Conservation (phyloP, 2,113 vertebrate species). For the Cromileptes altivelis region DNA sequence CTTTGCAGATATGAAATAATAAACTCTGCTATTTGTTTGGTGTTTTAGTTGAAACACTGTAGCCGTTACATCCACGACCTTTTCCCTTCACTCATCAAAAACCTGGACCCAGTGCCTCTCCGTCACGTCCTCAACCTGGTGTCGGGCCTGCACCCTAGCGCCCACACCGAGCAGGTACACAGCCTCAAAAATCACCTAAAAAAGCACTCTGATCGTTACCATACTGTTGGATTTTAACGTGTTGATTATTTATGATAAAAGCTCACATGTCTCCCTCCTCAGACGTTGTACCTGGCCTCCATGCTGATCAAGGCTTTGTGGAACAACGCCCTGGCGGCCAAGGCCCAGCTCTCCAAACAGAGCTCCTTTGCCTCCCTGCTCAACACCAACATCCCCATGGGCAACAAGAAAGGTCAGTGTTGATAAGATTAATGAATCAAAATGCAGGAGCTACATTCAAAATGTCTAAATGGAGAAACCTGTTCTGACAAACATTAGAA, state of each 20-base stretch:
- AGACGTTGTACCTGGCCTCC: slow-evolving; percentile 98
- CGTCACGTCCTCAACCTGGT: slow-evolving; percentile 97
- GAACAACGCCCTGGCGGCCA: slow-evolving; percentile 98
- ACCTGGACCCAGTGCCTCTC: slow-evolving; percentile 97
- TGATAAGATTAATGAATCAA: not conserved
- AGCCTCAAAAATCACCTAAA: not conserved
- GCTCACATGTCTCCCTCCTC: not conserved
- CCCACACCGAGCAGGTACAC: slow-evolving; percentile 97
- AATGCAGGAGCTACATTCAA: not conserved
- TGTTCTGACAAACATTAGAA: too few species aligned
- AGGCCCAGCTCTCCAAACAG: slow-evolving; percentile 98
- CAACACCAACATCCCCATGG: slow-evolving; percentile 97
- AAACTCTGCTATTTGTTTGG: not conserved
- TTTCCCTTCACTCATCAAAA: slow-evolving; percentile 98
- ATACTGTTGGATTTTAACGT: not conserved
- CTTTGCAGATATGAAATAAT: not conserved
- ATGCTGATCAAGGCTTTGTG: slow-evolving; percentile 99
- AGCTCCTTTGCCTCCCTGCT: slow-evolving; percentile 98
- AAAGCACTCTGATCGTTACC: not conserved
- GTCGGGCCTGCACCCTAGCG: slow-evolving; percentile 96
- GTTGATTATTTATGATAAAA: not conserved
- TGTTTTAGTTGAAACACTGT: slow-evolving; percentile 94
- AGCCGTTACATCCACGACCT: slow-evolving; percentile 99
- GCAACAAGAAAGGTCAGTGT: slow-evolving; percentile 96
- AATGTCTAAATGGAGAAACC: not conserved